A percentile compares a stretch with the other conserved stretches of the same genome.
Evolutionary conservation across 2,113 vertebrate genomes (phyloP).

Genomic region (Vicugna pacos): DNA sequence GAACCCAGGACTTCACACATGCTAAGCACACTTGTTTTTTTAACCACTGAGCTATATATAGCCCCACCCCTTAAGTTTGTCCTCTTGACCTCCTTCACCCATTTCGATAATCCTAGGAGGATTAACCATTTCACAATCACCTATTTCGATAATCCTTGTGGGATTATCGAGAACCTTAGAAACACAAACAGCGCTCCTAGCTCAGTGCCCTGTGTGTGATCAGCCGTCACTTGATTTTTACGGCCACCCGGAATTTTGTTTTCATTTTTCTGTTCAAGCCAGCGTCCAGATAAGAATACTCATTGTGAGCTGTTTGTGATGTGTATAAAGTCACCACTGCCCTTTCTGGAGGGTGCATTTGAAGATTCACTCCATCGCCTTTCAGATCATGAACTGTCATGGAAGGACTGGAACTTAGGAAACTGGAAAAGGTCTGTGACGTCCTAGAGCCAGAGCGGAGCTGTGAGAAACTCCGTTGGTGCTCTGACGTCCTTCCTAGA

Average conservation of each 20-base stretch:
- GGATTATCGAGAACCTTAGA: not conserved
- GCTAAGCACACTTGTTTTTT: too few species aligned
- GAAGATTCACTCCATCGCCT: not conserved
- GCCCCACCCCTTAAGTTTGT: too few species aligned
- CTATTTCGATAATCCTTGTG: not conserved
- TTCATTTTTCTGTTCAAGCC: not conserved
- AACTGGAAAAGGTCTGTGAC: not conserved
- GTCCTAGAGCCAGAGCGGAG: not conserved
- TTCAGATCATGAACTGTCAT: not conserved
- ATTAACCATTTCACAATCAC: not conserved
- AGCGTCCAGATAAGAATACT: rapidly evolving
- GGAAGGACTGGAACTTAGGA: not conserved
- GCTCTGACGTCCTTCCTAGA: not conserved
- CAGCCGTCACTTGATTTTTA: not conserved
- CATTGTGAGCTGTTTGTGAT: not conserved
- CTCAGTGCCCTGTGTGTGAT: too few species aligned
- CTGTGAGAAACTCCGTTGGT: not conserved
- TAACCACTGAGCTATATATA: too few species aligned
- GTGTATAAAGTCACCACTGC: not conserved
- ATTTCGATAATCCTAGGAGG: not conserved
- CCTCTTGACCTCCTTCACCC: not conserved
- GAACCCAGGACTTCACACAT: too few species aligned
- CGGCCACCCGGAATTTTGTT: not conserved
- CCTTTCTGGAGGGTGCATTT: rapidly evolving
- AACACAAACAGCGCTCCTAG: not conserved